Percentiles rank a stretch among this genome's conserved stretches.
Conservation (phyloP, 1,140 invertebrate genomes). For the Cyclargus thomasi region DNA sequence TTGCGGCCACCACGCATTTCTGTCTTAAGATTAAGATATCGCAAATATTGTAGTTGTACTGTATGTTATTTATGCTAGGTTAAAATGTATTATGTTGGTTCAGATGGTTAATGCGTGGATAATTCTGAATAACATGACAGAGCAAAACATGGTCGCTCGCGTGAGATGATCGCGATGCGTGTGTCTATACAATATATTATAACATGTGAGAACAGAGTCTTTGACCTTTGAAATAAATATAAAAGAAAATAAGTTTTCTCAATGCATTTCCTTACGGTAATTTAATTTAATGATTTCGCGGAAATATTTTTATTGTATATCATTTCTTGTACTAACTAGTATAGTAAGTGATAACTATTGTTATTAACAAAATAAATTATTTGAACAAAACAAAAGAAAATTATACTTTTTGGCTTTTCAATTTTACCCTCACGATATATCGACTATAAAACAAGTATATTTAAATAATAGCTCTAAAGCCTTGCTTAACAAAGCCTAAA, state of each 20-base stretch:
- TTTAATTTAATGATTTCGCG: not conserved
- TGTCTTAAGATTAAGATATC: too few species aligned
- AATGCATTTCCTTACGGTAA: not conserved
- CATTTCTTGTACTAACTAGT: too few species aligned
- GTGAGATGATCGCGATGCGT: not conserved
- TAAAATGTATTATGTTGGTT: not conserved
- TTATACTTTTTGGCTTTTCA: too few species aligned
- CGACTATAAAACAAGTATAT: too few species aligned
- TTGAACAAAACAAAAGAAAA: too few species aligned
- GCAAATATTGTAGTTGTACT: too few species aligned
- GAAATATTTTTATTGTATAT: too few species aligned
- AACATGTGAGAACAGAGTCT: not conserved
- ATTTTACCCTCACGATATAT: too few species aligned
- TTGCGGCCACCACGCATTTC: too few species aligned
- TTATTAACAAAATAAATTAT: not conserved
- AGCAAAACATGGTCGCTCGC: not conserved
- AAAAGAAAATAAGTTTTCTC: not conserved
- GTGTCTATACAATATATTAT: slow-evolving; percentile 1
- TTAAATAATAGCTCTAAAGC: too few species aligned
- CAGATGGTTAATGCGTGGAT: not conserved
- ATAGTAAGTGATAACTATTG: not conserved
- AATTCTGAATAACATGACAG: not conserved
- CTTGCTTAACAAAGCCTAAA: too few species aligned
- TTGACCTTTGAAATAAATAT: not conserved
- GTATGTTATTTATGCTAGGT: too few species aligned